phyloP scores from a whole-genome alignment of 2,113 vertebrate genomes.

The Stigmatopora nigra region DNA sequence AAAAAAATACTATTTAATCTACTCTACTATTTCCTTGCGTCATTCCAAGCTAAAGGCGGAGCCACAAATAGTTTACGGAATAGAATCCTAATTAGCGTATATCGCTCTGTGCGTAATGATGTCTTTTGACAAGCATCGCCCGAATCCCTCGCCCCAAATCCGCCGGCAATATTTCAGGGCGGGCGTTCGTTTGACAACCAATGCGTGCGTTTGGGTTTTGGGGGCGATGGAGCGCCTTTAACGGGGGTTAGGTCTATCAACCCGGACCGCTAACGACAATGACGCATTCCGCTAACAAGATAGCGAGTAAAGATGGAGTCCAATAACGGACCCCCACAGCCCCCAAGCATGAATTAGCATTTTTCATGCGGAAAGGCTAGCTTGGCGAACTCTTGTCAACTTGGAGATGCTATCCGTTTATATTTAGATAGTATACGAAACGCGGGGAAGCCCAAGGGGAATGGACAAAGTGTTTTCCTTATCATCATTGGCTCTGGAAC shows the following conservation, averaged over 20 bases:
- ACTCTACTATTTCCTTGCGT: conserved; percentile 27
- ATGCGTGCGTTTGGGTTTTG: conserved; percentile 36
- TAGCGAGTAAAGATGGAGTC: conserved; percentile 20
- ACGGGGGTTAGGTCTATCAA: conserved; percentile 37
- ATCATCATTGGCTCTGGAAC: conserved; percentile 24
- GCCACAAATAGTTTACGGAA: conserved; percentile 20
- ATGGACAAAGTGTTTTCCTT: conserved; percentile 26
- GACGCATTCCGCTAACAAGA: conserved; percentile 15
- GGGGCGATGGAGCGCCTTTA: conserved; percentile 3
- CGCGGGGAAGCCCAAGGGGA: conserved; percentile 32
- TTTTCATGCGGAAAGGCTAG: conserved; percentile 63
- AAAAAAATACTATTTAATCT: too few species aligned
- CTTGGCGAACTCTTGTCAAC: conserved; percentile 50
- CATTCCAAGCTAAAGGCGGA: conserved; percentile 36
- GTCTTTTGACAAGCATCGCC: conserved; percentile 53
- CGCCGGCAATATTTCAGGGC: conserved; percentile 10
- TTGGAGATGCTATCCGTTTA: conserved; percentile 50
- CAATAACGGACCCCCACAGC: conserved; percentile 52
- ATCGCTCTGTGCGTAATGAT: conserved; percentile 45
- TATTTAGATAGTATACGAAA: conserved; percentile 55
- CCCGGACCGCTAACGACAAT: conserved; percentile 18
- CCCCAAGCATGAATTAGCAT: conserved; percentile 68
- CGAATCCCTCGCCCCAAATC: conserved; percentile 14
- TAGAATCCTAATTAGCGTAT: conserved; percentile 52
- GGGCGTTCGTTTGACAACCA: conserved; percentile 30